Conservation (phyloP, 2,113 vertebrate species). For the Ptilorrhoa leucosticta region DNA sequence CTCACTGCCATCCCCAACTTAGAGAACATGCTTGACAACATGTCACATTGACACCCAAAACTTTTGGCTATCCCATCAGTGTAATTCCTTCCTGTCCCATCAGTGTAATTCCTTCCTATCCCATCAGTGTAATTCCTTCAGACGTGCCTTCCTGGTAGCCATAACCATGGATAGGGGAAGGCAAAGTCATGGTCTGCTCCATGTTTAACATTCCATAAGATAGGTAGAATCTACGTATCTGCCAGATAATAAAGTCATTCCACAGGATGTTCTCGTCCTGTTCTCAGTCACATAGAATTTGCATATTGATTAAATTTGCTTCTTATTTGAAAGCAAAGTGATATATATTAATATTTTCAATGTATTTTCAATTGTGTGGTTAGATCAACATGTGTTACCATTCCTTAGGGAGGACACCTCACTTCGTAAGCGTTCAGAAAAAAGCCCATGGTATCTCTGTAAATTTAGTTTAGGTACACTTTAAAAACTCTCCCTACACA, state of each 20-base stretch:
- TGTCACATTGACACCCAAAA: not conserved
- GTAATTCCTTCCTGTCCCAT: not conserved
- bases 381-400: not conserved
- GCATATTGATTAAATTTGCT: not conserved
- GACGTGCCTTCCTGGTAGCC: not conserved
- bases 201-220: not conserved
- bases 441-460: not conserved
- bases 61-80: not conserved
- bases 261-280: not conserved
- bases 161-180: not conserved
- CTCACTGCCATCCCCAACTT: not conserved
- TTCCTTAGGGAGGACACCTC: not conserved
- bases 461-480: not conserved
- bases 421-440: not conserved
- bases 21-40: not conserved
- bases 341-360: not conserved
- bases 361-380: not conserved
- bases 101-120: not conserved
- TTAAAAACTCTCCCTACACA: not conserved
- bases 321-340: not conserved
- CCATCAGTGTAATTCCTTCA: not conserved
- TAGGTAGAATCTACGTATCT: accelerated
- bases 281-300: not conserved
- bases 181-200: not conserved
- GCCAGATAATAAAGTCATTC: not conserved